Base-by-base conservation (phyloP, 2,113 vertebrate genomes). In the Trinectes maculatus region DNA sequence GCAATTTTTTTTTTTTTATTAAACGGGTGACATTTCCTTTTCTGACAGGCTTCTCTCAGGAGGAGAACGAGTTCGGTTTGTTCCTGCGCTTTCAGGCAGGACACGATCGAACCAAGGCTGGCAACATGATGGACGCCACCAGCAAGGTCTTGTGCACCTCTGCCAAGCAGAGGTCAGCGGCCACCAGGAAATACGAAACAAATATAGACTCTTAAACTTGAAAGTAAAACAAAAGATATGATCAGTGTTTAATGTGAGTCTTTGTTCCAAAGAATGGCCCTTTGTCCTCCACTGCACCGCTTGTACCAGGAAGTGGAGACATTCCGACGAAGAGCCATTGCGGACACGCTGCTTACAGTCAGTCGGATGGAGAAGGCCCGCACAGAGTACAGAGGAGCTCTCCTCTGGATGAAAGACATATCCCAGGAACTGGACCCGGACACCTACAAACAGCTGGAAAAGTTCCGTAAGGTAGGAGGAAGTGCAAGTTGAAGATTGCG, bases 371-470 rank as follows among this genome's bases (percentile, higher is more conserved):
- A 96, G 79, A 92, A 92, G 66, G 84, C 92, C 0, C 91, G 95
- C 58, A 94, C 85, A 0, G 93, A 96, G 79, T 92, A 97, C 74
- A 86, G 93, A 47, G 93, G 89, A 48, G 92, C 91, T 15, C 79
- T 91, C 46, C 91, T 95, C 25, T 94, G 93, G 93, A 94, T 96
- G 93, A 95, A 95, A 70, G 94, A 94, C 21, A 76, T 93, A 26
- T 95, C 93, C 7, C 93, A 95, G 42, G 93, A 95, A 56, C 84
- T 95, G 19, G 93, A 95, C 84, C 94, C 93, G 1, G 95, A 95
- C 69, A 96, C 94, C 10, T 93, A 91, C 78, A 96, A 95, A 71
- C 93, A 96, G 80, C 90, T 94, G 89, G 93, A 95, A 44, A 96
- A 94, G 86, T 95, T 96, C 73, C 89, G 93, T 82, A 95, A 95